phyloP scores from a whole-genome alignment of 2,797 vertebrate genomes.

The Hypotaenidia philippensis region DNA sequence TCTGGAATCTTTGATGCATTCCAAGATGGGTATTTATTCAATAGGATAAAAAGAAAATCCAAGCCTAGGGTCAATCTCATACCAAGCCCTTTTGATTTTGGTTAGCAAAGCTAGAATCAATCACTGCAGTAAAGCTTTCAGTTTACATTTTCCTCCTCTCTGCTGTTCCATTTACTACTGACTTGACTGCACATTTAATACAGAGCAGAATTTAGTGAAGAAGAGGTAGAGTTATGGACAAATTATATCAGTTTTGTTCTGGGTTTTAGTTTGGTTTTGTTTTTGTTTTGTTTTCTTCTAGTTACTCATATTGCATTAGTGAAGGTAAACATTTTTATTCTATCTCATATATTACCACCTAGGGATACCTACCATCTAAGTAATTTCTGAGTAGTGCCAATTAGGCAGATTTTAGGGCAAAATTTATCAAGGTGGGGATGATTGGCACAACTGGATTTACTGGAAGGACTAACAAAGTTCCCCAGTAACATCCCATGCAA shows the following conservation, averaged over 20 bases:
- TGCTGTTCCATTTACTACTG: not conserved
- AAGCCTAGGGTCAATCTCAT: conserved; percentile 27
- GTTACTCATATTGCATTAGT: not conserved
- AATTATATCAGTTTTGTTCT: not conserved
- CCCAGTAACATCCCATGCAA: not conserved
- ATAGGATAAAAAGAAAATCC: conserved; percentile 16
- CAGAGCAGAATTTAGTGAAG: not conserved
- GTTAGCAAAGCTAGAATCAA: conserved; percentile 23
- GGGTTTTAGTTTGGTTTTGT: not conserved
- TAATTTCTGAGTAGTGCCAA: not conserved
- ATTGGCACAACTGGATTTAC: not conserved
- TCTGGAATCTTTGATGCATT: conserved; percentile 9
- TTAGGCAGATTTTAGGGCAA: not conserved
- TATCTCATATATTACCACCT: not conserved
- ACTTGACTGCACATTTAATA: not conserved
- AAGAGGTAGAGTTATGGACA: not conserved
- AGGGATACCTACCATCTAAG: not conserved
- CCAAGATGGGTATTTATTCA: conserved; percentile 37
- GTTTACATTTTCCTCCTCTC: not conserved
- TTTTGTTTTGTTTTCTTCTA: not conserved
- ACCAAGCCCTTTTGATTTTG: conserved; percentile 43
- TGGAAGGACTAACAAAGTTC: not conserved
- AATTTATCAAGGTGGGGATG: not conserved
- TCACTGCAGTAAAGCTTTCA: conserved; percentile 40
- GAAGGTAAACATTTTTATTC: not conserved